These are phyloP conservation scores for Zhengitettix transpicula DNA, from an alignment of 2,888 invertebrate genomes.

Conservation along the genomic window DNA sequence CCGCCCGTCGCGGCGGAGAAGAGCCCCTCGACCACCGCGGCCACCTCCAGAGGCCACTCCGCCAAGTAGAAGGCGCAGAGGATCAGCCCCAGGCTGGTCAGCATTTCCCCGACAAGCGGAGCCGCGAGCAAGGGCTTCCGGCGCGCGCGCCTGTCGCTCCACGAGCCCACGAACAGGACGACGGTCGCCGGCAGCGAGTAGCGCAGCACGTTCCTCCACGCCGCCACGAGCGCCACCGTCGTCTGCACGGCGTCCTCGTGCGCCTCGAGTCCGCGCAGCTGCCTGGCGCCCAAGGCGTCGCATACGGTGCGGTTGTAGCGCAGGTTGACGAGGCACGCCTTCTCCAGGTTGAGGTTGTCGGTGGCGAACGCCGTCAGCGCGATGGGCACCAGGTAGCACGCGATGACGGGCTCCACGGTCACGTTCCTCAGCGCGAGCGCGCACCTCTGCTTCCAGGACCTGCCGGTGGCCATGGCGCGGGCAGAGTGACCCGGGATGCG, in stretches of 20 bases:
- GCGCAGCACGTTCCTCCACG: not conserved
- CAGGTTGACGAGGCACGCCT: not conserved
- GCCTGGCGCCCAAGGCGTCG: not conserved
- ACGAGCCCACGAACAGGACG: not conserved
- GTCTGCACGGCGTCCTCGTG: not conserved
- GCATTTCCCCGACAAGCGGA: not conserved
- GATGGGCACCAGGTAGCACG: not conserved
- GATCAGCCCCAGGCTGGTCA: not conserved
- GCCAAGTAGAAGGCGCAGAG: not conserved
- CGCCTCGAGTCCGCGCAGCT: no score
- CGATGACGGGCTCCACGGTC: not conserved
- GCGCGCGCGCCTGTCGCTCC: not conserved
- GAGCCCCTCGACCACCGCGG: conserved; percentile 33
- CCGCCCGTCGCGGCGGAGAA: conserved; percentile 37
- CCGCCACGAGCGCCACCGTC: not conserved
- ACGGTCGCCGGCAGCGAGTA: not conserved
- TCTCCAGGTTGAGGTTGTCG: not conserved
- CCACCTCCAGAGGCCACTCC: conserved; percentile 24
- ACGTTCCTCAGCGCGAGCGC: not conserved
- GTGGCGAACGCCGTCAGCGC: not conserved
- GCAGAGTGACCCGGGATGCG: no score
- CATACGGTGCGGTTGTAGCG: not conserved
- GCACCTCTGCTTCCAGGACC: no score
- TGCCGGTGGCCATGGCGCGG: no score
- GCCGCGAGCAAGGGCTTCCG: not conserved